Evolutionary conservation across 2,113 vertebrate species (phyloP), one percentile per base, ranked within the genome.

Genomic region (Rhynchopsitta pachyrhyncha): DNA sequence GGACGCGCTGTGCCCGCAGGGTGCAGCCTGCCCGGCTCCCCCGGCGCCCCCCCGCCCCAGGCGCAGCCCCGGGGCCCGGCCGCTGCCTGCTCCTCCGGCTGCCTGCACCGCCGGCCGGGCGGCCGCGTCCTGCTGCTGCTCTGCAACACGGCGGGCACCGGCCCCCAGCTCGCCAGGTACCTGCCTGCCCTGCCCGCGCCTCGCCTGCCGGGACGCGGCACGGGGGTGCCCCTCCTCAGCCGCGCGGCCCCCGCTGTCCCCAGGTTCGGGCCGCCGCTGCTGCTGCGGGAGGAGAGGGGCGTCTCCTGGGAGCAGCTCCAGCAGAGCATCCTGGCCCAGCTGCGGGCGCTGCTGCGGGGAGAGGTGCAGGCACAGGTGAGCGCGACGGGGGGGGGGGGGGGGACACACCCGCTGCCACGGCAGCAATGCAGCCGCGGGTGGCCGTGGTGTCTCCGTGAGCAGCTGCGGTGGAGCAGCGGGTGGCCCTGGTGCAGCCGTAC

Each of bases 221-320:
- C 1, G 2, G 29, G 44, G 62, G 6, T 6, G 46, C 8, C n/a
- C 60, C 17, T 33, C n/a, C 46, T 68, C 64, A 44, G 82, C 52
- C 6, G 0, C 0, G 1, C 5, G 27, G 53, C 53, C 23, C 75
- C 69, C 6, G 7, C 62, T 14, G 81, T 24, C 57, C 80, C n/a
- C 95, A 99, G 99, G 95, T 99, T 99, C 6, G 99, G 99, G 17
- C 99, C 99, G 0, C 99, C 99, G 0, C 98, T 99, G 82, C 92
- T 99, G 94, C 96, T 99, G 89, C 90, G 94, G 41, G 99, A 99
- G 95, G 99, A 99, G 94, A 98, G 98, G 77, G 95, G 94, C 14
- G 27, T 98, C 74, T 99, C 99, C 41, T 99, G 99, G 99, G 98
- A 98, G 44, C 99, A 99, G 96, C 98, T 99, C 20, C 98, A 98